Evolutionary conservation across 2,113 vertebrate species (phyloP).

Genomic region (Coturnix japonica): DNA sequence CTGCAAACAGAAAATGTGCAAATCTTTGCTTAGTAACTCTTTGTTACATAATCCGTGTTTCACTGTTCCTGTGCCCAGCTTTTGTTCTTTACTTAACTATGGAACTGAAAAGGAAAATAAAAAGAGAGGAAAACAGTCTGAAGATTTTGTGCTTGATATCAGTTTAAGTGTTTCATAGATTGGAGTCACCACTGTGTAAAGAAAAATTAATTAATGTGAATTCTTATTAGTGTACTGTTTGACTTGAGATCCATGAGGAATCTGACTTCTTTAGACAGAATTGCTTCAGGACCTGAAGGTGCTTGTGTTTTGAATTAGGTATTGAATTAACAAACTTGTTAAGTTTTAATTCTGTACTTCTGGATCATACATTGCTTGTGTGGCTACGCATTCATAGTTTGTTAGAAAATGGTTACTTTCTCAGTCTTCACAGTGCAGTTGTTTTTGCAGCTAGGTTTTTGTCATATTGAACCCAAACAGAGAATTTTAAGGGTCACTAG

Average conservation of each 20-base stretch:
- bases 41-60: not conserved
- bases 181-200: not conserved
- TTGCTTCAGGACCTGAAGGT: not conserved
- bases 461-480: not conserved
- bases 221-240: not conserved
- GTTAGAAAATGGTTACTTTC: not conserved
- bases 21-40: not conserved
- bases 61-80: not conserved
- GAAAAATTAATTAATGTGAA: not conserved
- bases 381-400: not conserved
- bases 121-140: not conserved
- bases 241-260: not conserved
- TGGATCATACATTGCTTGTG: not conserved
- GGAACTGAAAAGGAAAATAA: constrained; percentile 21
- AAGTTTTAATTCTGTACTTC: not conserved
- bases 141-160: not conserved
- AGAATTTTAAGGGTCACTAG: not conserved
- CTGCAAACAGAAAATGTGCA: not conserved
- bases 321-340: not conserved
- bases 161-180: not conserved
- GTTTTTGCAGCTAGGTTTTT: not conserved
- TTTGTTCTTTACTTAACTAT: not conserved
- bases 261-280: not conserved
- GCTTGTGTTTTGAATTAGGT: not conserved
- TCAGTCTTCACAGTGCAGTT: not conserved